Percentiles rank a stretch among this genome's conserved stretches.
Conservation (phyloP, 2,797 vertebrate genomes). For the Anolis apletophallus region DNA sequence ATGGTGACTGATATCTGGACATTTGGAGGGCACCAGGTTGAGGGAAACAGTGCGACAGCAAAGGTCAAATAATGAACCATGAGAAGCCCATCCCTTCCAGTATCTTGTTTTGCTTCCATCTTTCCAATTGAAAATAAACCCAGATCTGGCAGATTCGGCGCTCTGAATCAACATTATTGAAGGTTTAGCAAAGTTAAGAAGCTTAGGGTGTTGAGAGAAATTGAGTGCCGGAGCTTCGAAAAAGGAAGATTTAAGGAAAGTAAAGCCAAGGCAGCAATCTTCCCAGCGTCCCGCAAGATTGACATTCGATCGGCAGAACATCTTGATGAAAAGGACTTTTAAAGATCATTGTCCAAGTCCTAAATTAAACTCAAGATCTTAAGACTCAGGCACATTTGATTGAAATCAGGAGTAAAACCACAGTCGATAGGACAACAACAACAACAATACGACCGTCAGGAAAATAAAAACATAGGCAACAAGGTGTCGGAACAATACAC, state of each 20-base stretch:
- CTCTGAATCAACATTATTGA: not conserved
- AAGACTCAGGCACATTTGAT: not conserved
- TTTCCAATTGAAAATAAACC: not conserved
- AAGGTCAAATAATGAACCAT: not conserved
- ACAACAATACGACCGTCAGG: no score
- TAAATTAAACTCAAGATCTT: not conserved
- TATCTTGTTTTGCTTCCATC: not conserved
- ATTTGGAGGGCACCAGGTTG: not conserved
- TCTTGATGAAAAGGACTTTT: not conserved
- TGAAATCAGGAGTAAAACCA: no score
- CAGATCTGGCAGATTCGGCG: not conserved
- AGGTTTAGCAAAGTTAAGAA: slow-evolving; percentile 9
- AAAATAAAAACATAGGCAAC: no score
- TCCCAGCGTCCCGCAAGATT: not conserved
- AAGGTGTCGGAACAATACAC: no score
- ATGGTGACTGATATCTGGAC: not conserved
- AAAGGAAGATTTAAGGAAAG: not conserved
- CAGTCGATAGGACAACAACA: no score
- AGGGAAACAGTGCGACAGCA: not conserved
- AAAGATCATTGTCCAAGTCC: no score
- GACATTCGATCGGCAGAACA: not conserved
- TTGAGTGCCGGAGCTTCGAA: slow-evolving; percentile 1
- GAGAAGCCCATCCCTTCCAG: not conserved
- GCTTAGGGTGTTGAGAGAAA: slow-evolving; percentile 15
- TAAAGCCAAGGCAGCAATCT: not conserved